Evolutionary conservation across 1,140 invertebrate genomes (phyloP), one percentile per base, ranked within the genome.

Genomic region (Rhagoletis pomonella): DNA sequence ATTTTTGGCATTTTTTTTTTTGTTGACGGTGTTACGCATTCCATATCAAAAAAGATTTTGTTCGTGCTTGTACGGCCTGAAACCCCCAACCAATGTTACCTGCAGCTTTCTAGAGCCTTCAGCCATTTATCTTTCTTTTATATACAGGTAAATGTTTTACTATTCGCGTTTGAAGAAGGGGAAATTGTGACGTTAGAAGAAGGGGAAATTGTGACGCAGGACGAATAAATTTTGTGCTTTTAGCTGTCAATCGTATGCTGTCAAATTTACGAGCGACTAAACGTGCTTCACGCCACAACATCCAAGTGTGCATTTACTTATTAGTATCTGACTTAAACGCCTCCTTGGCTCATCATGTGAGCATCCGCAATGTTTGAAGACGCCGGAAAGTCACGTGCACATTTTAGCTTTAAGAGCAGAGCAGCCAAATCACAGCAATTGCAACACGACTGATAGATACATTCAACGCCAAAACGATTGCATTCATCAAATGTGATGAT

Each of bases 261-360:
- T 67, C 65, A 67, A 67, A 67, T 67, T 67, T 67, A 67, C 65
- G 65, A 67, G 65, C 65, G 65, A 67, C 65, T 67, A 67, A 67
- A 29, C 65, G 42, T 67, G 65, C 42, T 29, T 3, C 65, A 42
- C 65, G 65, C 65, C 42, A 3, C 19, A 19, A 67, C 65, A 67
- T 39, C 29, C 19, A 67, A 67, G 29, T 29, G 42, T 12, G 42
- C 65, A 67, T 67, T 67, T 67, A 67, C 19, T 67, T 67, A 67
- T 67, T 67, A 29, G 29, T 29, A 67, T 67, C 42, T 67, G 42
- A 67, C 29, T 2, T 29, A 67, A 19, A 67, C 29, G 29, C 29
- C 29, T 29, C 29, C 29, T 29, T 29, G 29, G 29, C 29, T 29
- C 29, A 29, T 29, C 65, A 67, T 42, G 65, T 67, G 58, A 59